Evolutionary conservation across 2,113 vertebrate species (phyloP).

Genomic region (Spea bombifrons): DNA sequence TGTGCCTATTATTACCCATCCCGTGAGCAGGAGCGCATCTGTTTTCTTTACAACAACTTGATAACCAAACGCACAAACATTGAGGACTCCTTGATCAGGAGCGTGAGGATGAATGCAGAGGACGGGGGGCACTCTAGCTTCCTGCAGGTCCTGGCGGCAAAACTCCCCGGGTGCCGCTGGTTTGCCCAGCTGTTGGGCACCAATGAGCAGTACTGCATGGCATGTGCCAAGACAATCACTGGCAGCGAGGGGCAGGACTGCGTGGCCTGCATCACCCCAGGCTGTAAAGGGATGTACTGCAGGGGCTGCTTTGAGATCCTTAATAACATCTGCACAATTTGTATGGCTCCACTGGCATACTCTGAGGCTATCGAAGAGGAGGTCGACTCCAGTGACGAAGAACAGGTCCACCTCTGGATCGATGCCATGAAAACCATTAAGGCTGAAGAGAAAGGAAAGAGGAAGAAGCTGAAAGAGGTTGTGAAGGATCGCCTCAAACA

Average conservation of each 20-base stretch:
- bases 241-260: slow-evolving; percentile 20
- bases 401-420: slow-evolving; percentile 49
- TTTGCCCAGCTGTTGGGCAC: slow-evolving; percentile 53
- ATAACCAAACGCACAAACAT: no score
- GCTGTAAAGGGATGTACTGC: slow-evolving; percentile 75
- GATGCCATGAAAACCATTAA: slow-evolving; percentile 8
- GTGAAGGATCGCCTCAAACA: slow-evolving; percentile 24
- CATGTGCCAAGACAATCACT: slow-evolving; percentile 59
- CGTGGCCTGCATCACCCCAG: slow-evolving; percentile 60
- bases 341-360: slow-evolving; percentile 62
- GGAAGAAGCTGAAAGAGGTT: background rate
- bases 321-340: slow-evolving; percentile 65
- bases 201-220: slow-evolving; percentile 63
- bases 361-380: slow-evolving; percentile 65
- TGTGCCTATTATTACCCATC: no score
- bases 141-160: slow-evolving; percentile 28
- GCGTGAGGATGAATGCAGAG: background rate
- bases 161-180: slow-evolving; percentile 47
- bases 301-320: slow-evolving; percentile 65
- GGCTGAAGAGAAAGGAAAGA: background rate
- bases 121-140: slow-evolving; percentile 39
- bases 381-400: slow-evolving; percentile 27
- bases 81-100: slow-evolving; percentile 52
- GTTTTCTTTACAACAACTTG: no score
- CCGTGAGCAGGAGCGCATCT: no score